Conservation (phyloP, 2,888 invertebrate genomes). For the Hirtodrosophila cameraria region DNA sequence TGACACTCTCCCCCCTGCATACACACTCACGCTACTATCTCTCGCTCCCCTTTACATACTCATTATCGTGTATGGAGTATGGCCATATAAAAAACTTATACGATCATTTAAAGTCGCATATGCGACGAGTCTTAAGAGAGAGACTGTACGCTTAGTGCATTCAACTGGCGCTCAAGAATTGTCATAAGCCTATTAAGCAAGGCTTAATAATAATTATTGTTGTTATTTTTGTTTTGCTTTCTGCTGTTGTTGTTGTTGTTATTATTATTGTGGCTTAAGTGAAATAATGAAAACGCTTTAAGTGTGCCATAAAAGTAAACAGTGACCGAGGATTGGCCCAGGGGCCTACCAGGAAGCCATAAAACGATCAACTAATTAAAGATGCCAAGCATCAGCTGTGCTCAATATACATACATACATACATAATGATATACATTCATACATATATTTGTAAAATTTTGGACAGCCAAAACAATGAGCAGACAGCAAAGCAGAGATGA, state of each 20-base stretch:
- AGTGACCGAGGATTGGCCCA: conserved; percentile 50
- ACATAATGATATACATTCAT: not conserved
- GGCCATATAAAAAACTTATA: conserved; percentile 58
- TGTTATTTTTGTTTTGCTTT: conserved; percentile 14
- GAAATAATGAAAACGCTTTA: conserved; percentile 43
- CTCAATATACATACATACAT: conserved; percentile 13
- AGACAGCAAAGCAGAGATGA: conserved; percentile 14
- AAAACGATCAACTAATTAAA: conserved; percentile 73
- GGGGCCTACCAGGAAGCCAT: conserved; percentile 68
- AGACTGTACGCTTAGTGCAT: conserved; percentile 58
- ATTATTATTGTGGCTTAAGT: conserved; percentile 29
- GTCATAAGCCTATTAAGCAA: conserved; percentile 77
- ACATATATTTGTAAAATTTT: conserved; percentile 3
- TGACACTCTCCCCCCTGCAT: not conserved
- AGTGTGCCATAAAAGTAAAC: conserved; percentile 67
- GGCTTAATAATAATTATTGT: conserved; percentile 45
- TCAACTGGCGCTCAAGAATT: conserved; percentile 71
- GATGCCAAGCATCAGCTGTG: conserved; percentile 29
- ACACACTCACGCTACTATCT: no score
- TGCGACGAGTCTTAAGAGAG: conserved; percentile 22
- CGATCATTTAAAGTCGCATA: conserved; percentile 33
- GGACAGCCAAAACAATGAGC: conserved; percentile 14
- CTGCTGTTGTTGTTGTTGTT: conserved; percentile 3
- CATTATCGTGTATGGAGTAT: conserved; percentile 66
- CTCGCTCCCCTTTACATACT: conserved; percentile 3